Evolutionary conservation across 2,888 invertebrate genomes (phyloP).

Genomic region (Poecilobothrus nobilitatus): DNA sequence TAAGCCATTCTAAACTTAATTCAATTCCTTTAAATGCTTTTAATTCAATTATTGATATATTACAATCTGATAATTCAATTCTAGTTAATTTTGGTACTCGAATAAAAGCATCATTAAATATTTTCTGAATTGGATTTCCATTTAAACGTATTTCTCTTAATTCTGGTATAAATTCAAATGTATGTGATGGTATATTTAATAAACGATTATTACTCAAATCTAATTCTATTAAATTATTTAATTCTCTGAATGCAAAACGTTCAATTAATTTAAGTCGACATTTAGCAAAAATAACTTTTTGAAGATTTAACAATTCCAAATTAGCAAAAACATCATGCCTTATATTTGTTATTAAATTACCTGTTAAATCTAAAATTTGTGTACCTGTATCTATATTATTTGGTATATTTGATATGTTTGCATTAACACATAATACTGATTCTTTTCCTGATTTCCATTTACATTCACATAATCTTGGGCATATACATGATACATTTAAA

Average conservation of each 20-base stretch:
- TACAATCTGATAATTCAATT: constrained; percentile 66
- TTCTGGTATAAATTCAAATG: constrained; percentile 64
- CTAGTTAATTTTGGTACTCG: constrained; percentile 59
- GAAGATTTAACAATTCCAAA: constrained; percentile 68
- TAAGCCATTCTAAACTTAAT: constrained; percentile 64
- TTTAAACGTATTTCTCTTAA: constrained; percentile 64
- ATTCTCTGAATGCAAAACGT: constrained; percentile 63
- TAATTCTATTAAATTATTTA: constrained; percentile 72
- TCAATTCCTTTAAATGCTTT: constrained; percentile 66
- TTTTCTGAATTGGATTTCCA: constrained; percentile 64
- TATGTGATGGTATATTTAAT: constrained; percentile 58
- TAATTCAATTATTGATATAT: constrained; percentile 57
- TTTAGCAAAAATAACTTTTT: constrained; percentile 65
- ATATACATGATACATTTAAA: constrained; percentile 47
- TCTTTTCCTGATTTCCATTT: constrained; percentile 85
- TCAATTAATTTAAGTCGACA: constrained; percentile 63
- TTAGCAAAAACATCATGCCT: constrained; percentile 65
- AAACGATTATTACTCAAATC: constrained; percentile 69
- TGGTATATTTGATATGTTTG: constrained; percentile 66
- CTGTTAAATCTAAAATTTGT: constrained; percentile 69
- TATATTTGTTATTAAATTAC: constrained; percentile 59
- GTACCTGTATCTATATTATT: constrained; percentile 66
- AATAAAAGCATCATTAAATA: constrained; percentile 61
- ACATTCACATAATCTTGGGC: constrained; percentile 72
- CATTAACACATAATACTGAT: constrained; percentile 69